Evolutionary conservation across 2,888 invertebrate species (phyloP), one percentile per base, ranked within the genome.

Genomic region (Leptinotarsa juncta): DNA sequence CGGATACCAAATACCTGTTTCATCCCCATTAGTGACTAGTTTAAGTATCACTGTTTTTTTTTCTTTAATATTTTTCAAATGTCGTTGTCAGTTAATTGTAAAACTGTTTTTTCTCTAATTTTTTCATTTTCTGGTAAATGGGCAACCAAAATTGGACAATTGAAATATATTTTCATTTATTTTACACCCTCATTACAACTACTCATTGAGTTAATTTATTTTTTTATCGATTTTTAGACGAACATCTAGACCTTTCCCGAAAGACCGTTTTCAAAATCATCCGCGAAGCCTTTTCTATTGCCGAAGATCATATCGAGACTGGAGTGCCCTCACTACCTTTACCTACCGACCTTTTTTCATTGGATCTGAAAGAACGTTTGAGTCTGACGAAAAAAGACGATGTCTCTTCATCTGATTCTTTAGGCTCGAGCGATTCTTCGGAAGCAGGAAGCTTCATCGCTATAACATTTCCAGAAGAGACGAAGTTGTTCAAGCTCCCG

Each of bases 241-340:
- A 83, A 4, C 67, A 78, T 16, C 72, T 79, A 55, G 85, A 86
- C 69, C 78, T 84, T 23, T 82, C 86, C 0, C 81, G 85, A 68
- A 84, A 84, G 68, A 72, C 83, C 67, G 80, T 87, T 49, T 85
- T 87, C 67, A 75, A 81, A 73, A 77, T 86, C 16, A 85, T 88
- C 67, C 82, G 84, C 67, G 86, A 88, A 80, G 83, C 85, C 3
- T 77, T 88, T 60, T 69, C 78, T 12, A 77, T 86, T 53, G 86
- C 86, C 0, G 84, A 87, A 62, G 84, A 85, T 67, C 77, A 83
- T 55, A 80, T 88, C 15, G 83, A 85, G 73, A 81, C 84, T 71
- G 86, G 86, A 2, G 81, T 82, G 42, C 60, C 75, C 3, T 69
- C 73, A 20, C 55, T 86, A 49, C 85, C 86, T 2, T 48, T 77